Base-by-base conservation (phyloP, 2,888 invertebrate species). In the Pilophorus perplexus region DNA sequence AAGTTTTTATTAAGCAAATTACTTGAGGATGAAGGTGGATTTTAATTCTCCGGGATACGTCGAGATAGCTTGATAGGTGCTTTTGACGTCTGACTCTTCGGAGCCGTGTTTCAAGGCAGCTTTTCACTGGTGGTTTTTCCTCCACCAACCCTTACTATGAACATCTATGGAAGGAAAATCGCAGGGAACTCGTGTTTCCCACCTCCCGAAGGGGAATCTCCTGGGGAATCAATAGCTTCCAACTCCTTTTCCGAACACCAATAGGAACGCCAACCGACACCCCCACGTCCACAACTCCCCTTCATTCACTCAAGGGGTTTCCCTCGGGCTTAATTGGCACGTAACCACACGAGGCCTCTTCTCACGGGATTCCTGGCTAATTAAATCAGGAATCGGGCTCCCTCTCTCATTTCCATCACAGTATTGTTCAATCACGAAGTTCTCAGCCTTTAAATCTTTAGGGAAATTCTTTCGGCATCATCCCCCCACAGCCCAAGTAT, bases 161-260 rank as follows among this genome's bases (percentile, higher is more conserved):
- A n/a, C n/a, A n/a, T n/a, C n/a, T n/a, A n/a, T 14, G 42, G 42
- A 42, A 16, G 33, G 33, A 33, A 33, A 33, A 33, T 33, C 33
- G 33, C 12, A 12, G 6, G 33, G 33, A 33, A n/a, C n/a, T n/a
- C n/a, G n/a, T n/a, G n/a, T 16, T 42, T 42, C 42, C 42, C 42
- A 42, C 42, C 42, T 14, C 42, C 16, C 42, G 4, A 14, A 10
- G 52, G 28, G 27, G 48, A 52, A 52, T 52, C 52, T 28, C 27
- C n/a, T 14, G 52, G 18, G 50, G 37, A 55, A 55, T 55, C 55
- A 55, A 55, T 55, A 55, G 55, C 38, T 55, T 16, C 55, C 55
- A 42, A 16, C 42, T 16, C 16, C 42, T 5, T 12, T 33, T 33
- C 33, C 12, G 6, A 33, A 33, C 33, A 12, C 33, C 6, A 42